phyloP scores from a whole-genome alignment of 2,797 vertebrate genomes.

The Coregonus sp. region DNA sequence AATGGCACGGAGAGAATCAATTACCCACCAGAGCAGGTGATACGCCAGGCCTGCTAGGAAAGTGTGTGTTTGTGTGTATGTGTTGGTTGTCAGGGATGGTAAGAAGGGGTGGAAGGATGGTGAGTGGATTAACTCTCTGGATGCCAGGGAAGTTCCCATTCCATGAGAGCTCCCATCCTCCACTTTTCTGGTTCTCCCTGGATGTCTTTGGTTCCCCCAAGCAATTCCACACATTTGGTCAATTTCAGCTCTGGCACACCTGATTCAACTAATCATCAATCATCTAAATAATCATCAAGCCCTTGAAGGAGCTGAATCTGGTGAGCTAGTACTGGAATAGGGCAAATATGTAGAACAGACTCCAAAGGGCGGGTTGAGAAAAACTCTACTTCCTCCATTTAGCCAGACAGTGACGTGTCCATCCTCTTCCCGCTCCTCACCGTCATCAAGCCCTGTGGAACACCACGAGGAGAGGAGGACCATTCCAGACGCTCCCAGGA shows the following conservation, averaged over 20 bases:
- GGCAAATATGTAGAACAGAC: neutral
- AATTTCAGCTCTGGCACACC: neutral
- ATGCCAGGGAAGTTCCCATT: too few relatives aligned
- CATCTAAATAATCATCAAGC: neutral
- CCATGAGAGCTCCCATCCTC: neutral
- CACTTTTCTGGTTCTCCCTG: neutral
- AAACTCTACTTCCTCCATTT: neutral
- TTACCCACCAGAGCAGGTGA: conserved; percentile 74
- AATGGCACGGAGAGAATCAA: conserved; percentile 80
- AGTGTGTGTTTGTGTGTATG: neutral
- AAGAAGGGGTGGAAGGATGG: neutral
- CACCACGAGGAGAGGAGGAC: conserved; percentile 59
- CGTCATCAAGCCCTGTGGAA: conserved; percentile 44
- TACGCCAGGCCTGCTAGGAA: conserved; percentile 61
- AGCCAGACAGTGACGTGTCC: conserved; percentile 42
- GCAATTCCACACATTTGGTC: neutral
- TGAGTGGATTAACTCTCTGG: too few relatives aligned
- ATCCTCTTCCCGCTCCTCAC: conserved; percentile 52
- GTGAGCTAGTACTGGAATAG: neutral
- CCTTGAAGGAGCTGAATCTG: neutral
- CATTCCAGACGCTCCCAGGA: conserved; percentile 66
- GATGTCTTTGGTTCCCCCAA: neutral
- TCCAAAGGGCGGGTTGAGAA: neutral
- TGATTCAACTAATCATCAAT: neutral
- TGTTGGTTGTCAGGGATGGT: conserved; percentile 18